Evolutionary conservation across 2,797 vertebrate genomes (phyloP), one percentile per base, ranked within the genome.

Genomic region (Taeniopygia guttata): DNA sequence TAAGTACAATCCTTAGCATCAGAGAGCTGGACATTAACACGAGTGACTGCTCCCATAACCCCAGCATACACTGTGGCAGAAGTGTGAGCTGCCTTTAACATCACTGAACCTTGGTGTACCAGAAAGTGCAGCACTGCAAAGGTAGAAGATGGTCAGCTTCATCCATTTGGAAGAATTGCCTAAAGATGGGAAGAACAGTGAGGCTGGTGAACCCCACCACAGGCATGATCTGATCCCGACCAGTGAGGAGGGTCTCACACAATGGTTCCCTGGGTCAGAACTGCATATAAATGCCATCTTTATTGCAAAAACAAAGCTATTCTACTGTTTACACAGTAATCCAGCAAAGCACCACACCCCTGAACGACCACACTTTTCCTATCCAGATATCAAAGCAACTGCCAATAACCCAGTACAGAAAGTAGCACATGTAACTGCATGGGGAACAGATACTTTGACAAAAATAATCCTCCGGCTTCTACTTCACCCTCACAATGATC

Each of bases 61-160:
- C 22, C 56, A 36, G 72, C 29, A 38, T 4, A 1, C 5, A 10
- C 12, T 0, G 0, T 16, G 29, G 13, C 36, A 49, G 6, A 8
- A 30, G 17, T 3, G 16, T 4, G 19, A 3, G 0, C 54, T 84
- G 63, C 63, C 55, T 76, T 21, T 16, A 62, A 42, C 46, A 66
- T 10, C 76, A 7, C 13, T 58, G 68, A 45, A 45, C 38, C 16
- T 2, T 1, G 1, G 23, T 4, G 13, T 29, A 42, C 32, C 22
- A 40, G 5, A 14, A 63, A 48, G 36, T 29, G 9, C 36, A 60
- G 58, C 58, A 20, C 26, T 59, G 36, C 58, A 29, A 60, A 40
- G 26, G 36, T 13, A 20, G 17, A 29, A 60, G 11, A 26, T 0
- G 27, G 26, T 27, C 17, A 56, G 38, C 25, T 79, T 34, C 54